Percentiles rank a stretch among this genome's conserved stretches.
phyloP scores from a whole-genome alignment of 1,140 invertebrate genomes.

The Drosophila bipectinata region DNA sequence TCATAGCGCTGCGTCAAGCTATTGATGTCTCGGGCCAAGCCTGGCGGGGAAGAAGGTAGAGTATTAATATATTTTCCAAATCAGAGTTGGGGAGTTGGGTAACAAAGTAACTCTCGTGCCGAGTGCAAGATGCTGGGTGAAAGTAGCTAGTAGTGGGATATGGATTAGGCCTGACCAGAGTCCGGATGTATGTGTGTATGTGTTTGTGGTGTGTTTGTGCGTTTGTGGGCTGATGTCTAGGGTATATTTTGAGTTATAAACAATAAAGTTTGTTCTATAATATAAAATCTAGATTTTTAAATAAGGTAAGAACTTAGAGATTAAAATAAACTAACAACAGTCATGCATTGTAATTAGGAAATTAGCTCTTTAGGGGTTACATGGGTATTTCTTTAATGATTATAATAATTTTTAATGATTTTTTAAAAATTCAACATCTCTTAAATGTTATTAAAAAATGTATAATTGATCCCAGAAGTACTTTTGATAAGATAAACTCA shows the following conservation, averaged over 20 bases:
- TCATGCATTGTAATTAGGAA: neutral
- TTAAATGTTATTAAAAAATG: no score
- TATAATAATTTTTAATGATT: no score
- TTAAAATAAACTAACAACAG: neutral
- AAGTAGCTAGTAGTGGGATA: slow-evolving; percentile 6
- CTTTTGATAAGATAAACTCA: no score
- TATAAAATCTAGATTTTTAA: no score
- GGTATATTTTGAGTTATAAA: slow-evolving; percentile 28
- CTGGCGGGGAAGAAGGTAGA: slow-evolving; percentile 28
- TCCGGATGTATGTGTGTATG: slow-evolving; percentile 4
- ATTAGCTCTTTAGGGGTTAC: no score
- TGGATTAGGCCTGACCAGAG: slow-evolving; percentile 25
- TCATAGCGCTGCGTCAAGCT: slow-evolving; percentile 84
- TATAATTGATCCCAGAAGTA: no score
- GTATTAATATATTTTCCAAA: neutral
- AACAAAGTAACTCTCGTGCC: slow-evolving; percentile 62
- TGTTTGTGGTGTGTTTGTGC: slow-evolving; percentile 16
- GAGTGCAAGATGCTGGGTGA: slow-evolving; percentile 39
- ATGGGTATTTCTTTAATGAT: no score
- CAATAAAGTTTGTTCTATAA: no score
- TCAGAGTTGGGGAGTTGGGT: neutral
- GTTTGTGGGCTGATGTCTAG: slow-evolving; percentile 25
- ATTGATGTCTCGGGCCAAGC: slow-evolving; percentile 77
- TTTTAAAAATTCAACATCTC: no score
- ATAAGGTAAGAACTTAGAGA: no score